A percentile compares a stretch with the other conserved stretches of the same genome.
Conservation (phyloP, 2,113 vertebrate genomes). For the Empidonax traillii region DNA sequence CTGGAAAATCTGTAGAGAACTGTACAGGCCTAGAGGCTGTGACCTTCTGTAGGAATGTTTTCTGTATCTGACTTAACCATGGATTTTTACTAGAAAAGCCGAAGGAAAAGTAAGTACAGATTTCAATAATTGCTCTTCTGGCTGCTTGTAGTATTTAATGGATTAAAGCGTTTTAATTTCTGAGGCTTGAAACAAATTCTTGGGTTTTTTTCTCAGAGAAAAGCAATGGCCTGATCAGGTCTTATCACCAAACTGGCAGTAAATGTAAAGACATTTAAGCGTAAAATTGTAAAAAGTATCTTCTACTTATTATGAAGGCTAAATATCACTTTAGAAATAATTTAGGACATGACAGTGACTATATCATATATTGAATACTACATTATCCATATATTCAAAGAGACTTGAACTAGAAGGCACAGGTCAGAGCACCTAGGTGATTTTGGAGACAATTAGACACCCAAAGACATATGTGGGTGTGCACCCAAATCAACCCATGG, state of each 20-base stretch:
- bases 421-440: background rate
- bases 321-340: background rate
- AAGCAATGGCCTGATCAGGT: background rate
- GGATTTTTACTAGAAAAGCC: background rate
- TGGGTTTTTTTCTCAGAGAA: background rate
- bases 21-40: background rate
- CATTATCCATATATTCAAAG: background rate
- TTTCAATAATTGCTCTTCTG: background rate
- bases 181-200: background rate
- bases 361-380: background rate
- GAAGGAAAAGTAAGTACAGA: background rate
- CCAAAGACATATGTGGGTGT: background rate
- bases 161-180: background rate
- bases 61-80: background rate
- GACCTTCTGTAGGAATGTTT: background rate
- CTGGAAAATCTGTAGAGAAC: background rate
- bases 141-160: background rate
- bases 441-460: background rate
- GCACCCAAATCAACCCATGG: background rate
- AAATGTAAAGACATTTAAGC: background rate
- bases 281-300: background rate
- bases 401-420: background rate
- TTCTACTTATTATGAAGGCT: background rate
- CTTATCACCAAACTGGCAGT: background rate
- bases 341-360: background rate